phyloP scores from a whole-genome alignment of 2,888 invertebrate species.

The Tachina lurida region DNA sequence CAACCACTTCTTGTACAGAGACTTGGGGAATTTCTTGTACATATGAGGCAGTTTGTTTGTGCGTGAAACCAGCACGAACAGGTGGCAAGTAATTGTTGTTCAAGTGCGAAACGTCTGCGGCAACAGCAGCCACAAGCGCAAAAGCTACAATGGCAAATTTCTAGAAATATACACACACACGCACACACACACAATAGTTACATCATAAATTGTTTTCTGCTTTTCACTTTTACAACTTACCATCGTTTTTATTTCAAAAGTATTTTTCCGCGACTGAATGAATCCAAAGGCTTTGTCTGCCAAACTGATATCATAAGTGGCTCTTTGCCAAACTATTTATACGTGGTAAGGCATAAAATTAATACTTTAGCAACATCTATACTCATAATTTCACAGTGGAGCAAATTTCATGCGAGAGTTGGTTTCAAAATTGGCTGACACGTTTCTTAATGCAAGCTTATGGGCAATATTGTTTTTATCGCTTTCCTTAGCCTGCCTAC shows the following conservation, averaged over 20 bases:
- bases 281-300: slow-evolving; percentile 51
- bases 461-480: no score
- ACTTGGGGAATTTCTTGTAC: slow-evolving; percentile 50
- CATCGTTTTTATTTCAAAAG: slow-evolving; percentile 58
- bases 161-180: slow-evolving; percentile 64
- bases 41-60: slow-evolving; percentile 33
- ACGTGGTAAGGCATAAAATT: slow-evolving; percentile 14
- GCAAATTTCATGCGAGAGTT: slow-evolving; percentile 11
- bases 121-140: slow-evolving; percentile 73
- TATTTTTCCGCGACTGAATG: slow-evolving; percentile 36
- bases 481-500: background rate
- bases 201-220: background rate
- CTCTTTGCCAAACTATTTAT: slow-evolving; percentile 60
- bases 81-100: slow-evolving; percentile 73
- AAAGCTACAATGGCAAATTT: slow-evolving; percentile 74
- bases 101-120: slow-evolving; percentile 77
- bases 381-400: slow-evolving; percentile 38
- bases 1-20: slow-evolving; percentile 32
- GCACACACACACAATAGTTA: background rate
- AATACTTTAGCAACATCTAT: slow-evolving; percentile 1
- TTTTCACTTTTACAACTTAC: slow-evolving; percentile 27
- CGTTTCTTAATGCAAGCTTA: no score
- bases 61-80: slow-evolving; percentile 8
- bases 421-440: background rate
- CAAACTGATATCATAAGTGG: slow-evolving; percentile 56